Evolutionary conservation across 2,113 vertebrate genomes (phyloP), one percentile per base, ranked within the genome.

Genomic region (Ptyas mucosa): DNA sequence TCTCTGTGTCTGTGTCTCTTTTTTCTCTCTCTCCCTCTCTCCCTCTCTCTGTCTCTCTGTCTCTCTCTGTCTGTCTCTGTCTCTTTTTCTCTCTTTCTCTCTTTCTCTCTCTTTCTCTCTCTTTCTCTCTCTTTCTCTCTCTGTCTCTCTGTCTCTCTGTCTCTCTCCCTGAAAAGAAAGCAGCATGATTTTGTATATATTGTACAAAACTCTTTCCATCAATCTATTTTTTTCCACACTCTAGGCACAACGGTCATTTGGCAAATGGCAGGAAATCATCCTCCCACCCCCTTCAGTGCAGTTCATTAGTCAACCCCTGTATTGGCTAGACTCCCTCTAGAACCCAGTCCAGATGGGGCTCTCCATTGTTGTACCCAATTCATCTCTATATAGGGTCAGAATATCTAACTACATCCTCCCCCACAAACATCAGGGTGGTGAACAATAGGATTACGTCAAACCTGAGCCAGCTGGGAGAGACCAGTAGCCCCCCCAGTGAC

Each of bases 401-500:
- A 87, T 53, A 10, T 0, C 0, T 53, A 26, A 12, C 24, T n/a
- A 46, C 46, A 39, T 90, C 51, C 61, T 34, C 75, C 69, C 91
- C 57, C 90, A 85, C 43, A 0, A 0, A 92, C 1, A 3, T 85
- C 34, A 0, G 21, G 0, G 1, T 89, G 39, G 49, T 64, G 89
- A 97, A 98, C 98, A 98, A 98, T 98, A 96, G 98, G 95, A 90
- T 95, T 93, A 93, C 97, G 92, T 97, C 97, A 97, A 92, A 96
- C 94, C 96, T 93, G 96, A 95, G 96, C 96, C 97, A 96, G 95
- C 95, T 95, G 95, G 95, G 93, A 94, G 94, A 53, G n/a, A 53
- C 95, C 95, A 97, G 97, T 96, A 91, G 95, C 96, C 91, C 97
- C 92, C 54, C 24, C 24, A 0, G 1, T 89, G 52, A 0, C 81